Evolutionary conservation across 2,888 invertebrate genomes (phyloP), one percentile per base, ranked within the genome.

Genomic region (Lissonota sp.): DNA sequence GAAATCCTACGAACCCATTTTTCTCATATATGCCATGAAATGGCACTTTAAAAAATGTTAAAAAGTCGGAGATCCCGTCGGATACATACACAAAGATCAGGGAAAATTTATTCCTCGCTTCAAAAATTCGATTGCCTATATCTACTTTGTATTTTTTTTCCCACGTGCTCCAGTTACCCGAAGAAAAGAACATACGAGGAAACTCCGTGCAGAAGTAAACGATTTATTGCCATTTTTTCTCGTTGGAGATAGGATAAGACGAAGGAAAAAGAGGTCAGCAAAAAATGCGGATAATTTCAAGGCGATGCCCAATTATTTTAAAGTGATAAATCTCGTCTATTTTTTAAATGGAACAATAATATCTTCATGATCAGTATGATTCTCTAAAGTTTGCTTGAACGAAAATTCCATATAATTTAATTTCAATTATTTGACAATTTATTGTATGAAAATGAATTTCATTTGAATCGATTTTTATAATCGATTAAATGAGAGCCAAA

Each of bases 1-100:
- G 58, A 58, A 58, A 39, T 58, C 49, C 39, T 44, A 8, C 16
- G 14, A 62, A 62, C 14, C 60, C 60, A 62, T 42, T 42, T 62
- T 62, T n/a, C 42, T 62, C 14, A 14, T 40, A 62, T 6, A 14
- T 62, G 39, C n/a, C 14, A 5, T 8, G 26, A 58, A 39, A n/a
- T 39, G n/a, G 58, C 10, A 58, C 14, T 62, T 62, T 14, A 12
- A 2, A 44, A 62, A 62, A 62, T 62, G 14, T 2, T 7, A 14
- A 44, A 14, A 62, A 62, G 6, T 40, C 16, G 7, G 14, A 40
- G 14, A 62, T 44, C 8, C 3, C 57, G 1, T 14, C 16, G 42
- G 14, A 62, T 62, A 37, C 10, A 62, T 26, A 26, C 26, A 26
- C 26, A 26, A 26, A 26, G 4, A 4, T 42, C 8, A 7, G n/a